Conservation (phyloP, 2,888 invertebrate genomes). For the Drosophila borborema region DNA sequence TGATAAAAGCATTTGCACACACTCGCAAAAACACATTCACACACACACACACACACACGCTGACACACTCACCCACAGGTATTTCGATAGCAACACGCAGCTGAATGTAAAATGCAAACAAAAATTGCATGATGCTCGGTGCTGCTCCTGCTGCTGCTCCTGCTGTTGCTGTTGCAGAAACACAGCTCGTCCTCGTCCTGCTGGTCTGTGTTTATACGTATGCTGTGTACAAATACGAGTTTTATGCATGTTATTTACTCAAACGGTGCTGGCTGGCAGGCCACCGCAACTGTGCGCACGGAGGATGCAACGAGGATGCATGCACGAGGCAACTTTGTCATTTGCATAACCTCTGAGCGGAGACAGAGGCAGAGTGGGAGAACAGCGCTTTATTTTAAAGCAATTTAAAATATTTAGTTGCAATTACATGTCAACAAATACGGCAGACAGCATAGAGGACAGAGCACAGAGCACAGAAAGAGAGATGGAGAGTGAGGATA, state of each 20-base stretch:
- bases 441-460: conserved; percentile 20
- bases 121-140: conserved; percentile 62
- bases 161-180: conserved; percentile 20
- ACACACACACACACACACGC: conserved; percentile 22
- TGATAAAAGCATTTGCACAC: conserved; percentile 75
- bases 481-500: conserved; percentile 6
- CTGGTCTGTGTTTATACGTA: conserved; percentile 70
- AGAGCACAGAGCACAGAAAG: conserved; percentile 7
- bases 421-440: conserved; percentile 81
- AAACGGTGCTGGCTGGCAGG: conserved; percentile 66
- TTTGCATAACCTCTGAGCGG: conserved; percentile 75
- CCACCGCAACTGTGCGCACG: conserved; percentile 15
- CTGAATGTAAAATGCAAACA: conserved; percentile 79
- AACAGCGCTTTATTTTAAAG: conserved; percentile 77
- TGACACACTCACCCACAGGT: conserved; percentile 43
- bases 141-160: conserved; percentile 28
- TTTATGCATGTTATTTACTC: conserved; percentile 80
- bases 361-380: background rate
- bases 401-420: conserved; percentile 82
- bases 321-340: conserved; percentile 69
- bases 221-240: conserved; percentile 80
- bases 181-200: conserved; percentile 5
- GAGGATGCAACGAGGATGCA: conserved; percentile 9
- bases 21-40: conserved; percentile 15
- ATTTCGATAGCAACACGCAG: conserved; percentile 75